phyloP scores from a whole-genome alignment of 2,797 vertebrate species.

The Merluccius polli region DNA sequence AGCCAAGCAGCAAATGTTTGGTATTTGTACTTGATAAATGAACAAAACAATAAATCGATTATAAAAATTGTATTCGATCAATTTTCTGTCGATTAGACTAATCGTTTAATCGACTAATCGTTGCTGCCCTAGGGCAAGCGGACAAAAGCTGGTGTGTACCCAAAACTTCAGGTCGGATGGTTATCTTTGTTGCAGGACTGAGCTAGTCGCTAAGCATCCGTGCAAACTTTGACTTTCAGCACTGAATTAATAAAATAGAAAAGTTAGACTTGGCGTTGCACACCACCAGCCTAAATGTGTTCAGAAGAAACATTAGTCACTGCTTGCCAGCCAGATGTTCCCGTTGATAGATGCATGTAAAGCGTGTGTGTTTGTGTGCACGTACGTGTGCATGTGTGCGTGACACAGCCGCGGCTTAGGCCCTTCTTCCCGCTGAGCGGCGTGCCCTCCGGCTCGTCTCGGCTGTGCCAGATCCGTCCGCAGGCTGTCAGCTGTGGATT shows the following conservation, averaged over 20 bases:
- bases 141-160: background rate
- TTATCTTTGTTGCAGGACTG: background rate
- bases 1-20: too few species aligned
- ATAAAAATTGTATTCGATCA: too few species aligned
- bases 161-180: background rate
- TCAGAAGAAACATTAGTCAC: background rate
- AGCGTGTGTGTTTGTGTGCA: background rate
- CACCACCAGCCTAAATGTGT: background rate
- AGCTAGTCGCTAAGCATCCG: background rate
- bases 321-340: background rate
- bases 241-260: background rate
- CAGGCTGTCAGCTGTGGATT: constrained; percentile 35
- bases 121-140: too few species aligned
- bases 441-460: constrained; percentile 34
- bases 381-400: background rate
- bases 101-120: too few species aligned
- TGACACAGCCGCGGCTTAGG: background rate
- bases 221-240: background rate
- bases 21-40: too few species aligned
- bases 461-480: constrained; percentile 50
- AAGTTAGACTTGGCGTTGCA: background rate
- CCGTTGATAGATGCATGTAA: background rate
- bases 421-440: background rate
- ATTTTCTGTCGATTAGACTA: too few species aligned
- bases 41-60: too few species aligned